Conservation (phyloP, 1,140 invertebrate genomes). For the Pachypeltis micranthus region DNA sequence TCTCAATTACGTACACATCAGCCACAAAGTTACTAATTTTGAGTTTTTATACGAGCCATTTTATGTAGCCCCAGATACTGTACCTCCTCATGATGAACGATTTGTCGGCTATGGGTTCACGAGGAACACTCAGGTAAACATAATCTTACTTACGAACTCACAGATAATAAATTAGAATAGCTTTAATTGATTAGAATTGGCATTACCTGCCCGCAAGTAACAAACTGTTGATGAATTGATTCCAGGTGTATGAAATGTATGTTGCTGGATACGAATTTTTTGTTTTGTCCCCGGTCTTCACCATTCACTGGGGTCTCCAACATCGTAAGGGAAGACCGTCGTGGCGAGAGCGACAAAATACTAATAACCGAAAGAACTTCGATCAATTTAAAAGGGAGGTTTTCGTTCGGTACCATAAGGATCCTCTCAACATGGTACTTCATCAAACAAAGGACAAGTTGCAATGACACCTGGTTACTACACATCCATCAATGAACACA, state of each 20-base stretch:
- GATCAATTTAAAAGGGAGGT: constrained; percentile 74
- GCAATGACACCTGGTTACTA: too few species aligned
- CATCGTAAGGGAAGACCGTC: constrained; percentile 57
- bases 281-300: constrained; percentile 80
- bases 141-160: neutral
- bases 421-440: constrained; percentile 46
- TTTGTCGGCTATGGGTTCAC: constrained; percentile 93
- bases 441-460: constrained; percentile 30
- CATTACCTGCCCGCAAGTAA: neutral
- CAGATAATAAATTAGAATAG: too few species aligned
- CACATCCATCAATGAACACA: too few species aligned
- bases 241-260: constrained; percentile 86
- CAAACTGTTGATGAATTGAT: neutral
- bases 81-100: constrained; percentile 76
- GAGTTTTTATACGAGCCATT: constrained; percentile 87
- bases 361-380: constrained; percentile 65
- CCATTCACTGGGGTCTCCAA: constrained; percentile 80
- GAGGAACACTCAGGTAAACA: constrained; percentile 79
- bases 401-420: constrained; percentile 59
- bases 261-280: constrained; percentile 79
- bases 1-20: constrained; percentile 49
- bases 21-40: constrained; percentile 74
- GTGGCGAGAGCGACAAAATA: constrained; percentile 77
- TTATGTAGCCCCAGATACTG: constrained; percentile 71
- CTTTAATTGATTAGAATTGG: neutral